Percentiles rank a stretch among this genome's conserved stretches.
phyloP scores from a whole-genome alignment of 2,113 vertebrate species.

The Podarcis raffonei region DNA sequence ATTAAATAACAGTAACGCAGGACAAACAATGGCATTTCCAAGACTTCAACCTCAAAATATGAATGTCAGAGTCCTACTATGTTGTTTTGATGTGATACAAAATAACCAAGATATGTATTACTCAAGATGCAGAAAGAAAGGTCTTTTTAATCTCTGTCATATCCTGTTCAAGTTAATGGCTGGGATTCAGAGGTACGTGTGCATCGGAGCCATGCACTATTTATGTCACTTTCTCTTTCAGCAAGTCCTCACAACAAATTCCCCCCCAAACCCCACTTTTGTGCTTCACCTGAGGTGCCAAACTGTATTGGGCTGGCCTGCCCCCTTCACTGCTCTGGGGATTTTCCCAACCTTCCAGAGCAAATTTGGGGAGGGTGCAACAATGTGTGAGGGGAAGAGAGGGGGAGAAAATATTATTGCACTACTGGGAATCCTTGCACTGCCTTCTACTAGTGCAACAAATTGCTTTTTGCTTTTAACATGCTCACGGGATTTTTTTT shows the following conservation, averaged over 20 bases:
- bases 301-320: no score
- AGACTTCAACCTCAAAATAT: slow-evolving; percentile 35
- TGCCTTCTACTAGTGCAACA: no score
- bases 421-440: no score
- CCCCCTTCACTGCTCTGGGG: no score
- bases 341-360: no score
- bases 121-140: slow-evolving; percentile 16
- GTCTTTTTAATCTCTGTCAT: slow-evolving; percentile 7
- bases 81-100: slow-evolving; percentile 17
- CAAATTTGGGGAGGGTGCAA: no score
- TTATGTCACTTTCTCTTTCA: slow-evolving; percentile 42
- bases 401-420: no score
- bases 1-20: slow-evolving; percentile 38
- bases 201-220: slow-evolving; percentile 5
- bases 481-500: no score
- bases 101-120: neutral
- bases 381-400: no score
- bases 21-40: slow-evolving; percentile 51
- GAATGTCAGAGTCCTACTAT: slow-evolving; percentile 29
- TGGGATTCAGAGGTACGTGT: neutral
- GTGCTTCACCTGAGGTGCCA: no score
- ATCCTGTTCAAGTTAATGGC: slow-evolving; percentile 23
- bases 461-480: no score
- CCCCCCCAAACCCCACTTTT: neutral
- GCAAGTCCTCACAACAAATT: neutral